Base-by-base conservation (phyloP, 2,888 invertebrate species). In the Ashinkailepas kermadecensis region DNA sequence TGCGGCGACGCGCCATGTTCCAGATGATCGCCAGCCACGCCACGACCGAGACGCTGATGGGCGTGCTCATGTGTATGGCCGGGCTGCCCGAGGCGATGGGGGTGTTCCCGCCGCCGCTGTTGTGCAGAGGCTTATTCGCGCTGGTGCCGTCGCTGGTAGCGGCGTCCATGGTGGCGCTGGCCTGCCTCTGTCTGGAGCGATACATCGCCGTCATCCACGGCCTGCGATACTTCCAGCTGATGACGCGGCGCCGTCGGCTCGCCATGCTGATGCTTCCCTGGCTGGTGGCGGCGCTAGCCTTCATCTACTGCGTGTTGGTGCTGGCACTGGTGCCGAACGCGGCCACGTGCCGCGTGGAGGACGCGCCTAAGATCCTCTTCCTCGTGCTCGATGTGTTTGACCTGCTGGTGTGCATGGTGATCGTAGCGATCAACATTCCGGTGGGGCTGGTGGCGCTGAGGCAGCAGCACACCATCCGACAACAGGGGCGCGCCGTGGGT, bases 21-120 rank as follows among this genome's bases (percentile, higher is more conserved):
- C 67, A 67, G 67, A 67, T 13, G 67, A 67, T 67, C 67, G 67
- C 67, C 67, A 67, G 25, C 67, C 67, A 67, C 67, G 67, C 67
- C 25, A 25, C 67, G 12, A n/a, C n/a, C 25, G 67, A 67, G 67
- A 67, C 67, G 67, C 25, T 67, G 67, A 67, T 67, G 67, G 67
- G 67, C 12, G 25, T 67, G 67, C 67, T 67, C 25, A 67, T 67
- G 67, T 9, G 8, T 13, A 3, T 25, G 25, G n/a, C 65, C 25
- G 67, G 67, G 12, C 4, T 23, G 11, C 67, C 67, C 25, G 12
- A 12, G 67, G 12, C 25, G 25, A 11, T 67, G n/a, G 67, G 25
- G 13, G 25, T 67, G 25, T 10, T 11, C 67, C 25, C 13, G 67
- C 67, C 67, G n/a, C n/a, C 67, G 12, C 13, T 25, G n/a, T 0